Conservation (phyloP, 2,888 invertebrate genomes). For the Spicauda simplicius region DNA sequence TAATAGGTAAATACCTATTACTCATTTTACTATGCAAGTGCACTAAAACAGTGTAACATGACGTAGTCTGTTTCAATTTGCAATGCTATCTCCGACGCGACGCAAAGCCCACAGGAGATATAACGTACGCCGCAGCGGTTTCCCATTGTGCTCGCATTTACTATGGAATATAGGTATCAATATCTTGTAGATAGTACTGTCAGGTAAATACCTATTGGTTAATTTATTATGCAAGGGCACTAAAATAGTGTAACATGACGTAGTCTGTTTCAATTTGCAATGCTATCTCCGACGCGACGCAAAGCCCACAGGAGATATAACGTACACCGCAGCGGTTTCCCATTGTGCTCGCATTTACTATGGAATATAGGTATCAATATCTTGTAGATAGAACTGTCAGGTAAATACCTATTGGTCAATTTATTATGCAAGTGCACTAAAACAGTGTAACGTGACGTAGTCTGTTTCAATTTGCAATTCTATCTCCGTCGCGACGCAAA, state of each 20-base stretch:
- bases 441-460: conserved; percentile 4
- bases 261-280: conserved; percentile 19
- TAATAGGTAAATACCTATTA: neutral
- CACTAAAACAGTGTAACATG: conserved; percentile 9
- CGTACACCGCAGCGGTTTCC: neutral
- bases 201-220: neutral
- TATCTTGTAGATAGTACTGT: no score
- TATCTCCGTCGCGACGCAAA: conserved; percentile 10
- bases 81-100: conserved; percentile 2
- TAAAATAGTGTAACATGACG: conserved; percentile 5
- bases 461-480: conserved; percentile 20
- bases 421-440: conserved; percentile 3
- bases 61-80: conserved; percentile 23
- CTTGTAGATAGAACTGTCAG: no score
- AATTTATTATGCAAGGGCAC: neutral
- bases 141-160: neutral
- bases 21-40: neutral
- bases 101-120: conserved; percentile 25
- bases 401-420: neutral
- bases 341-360: neutral
- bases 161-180: neutral
- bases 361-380: conserved; percentile 2
- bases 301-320: conserved; percentile 14
- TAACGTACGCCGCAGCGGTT: neutral
- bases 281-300: conserved; percentile 9